Evolutionary conservation across 2,888 invertebrate genomes (phyloP), one percentile per base, ranked within the genome.

Genomic region (Conchocele bisecta): DNA sequence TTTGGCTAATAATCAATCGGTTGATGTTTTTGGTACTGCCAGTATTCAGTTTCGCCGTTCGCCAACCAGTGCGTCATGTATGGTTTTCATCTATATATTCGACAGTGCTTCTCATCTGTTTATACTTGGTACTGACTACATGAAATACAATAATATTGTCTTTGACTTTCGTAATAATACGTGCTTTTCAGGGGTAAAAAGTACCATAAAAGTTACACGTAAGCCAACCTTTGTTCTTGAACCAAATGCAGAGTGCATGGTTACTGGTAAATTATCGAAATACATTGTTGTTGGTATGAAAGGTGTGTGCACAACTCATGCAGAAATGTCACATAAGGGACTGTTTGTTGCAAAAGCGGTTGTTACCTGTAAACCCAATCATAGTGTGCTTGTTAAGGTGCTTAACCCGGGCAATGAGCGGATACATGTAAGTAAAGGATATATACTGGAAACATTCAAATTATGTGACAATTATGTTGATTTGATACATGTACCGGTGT

Each of bases 91-190:
- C 3, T 59, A 46, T 46, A 46, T 59, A 5, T 24, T 59, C 15
- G 11, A 31, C 15, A 20, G 35, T 17, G 48, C 46, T 3, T 46
- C 59, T 26, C 59, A 59, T 46, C 59, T 48, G 22, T 59, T 59
- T n/a, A 59, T 59, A 33, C 37, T 59, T 22, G 59, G 59, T 39
- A 33, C 22, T 46, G n/a, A 59, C 1, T 59, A 59, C 35, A 59
- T 59, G 59, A 31, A 20, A 44, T 13, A 20, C 6, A 37, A 17
- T 46, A 33, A 46, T 41, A 58, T 58, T 44, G 58, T 58, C 44
- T 37, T 46, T 31, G 59, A 46, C 28, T 59, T 48, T 29, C 28
- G 41, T 31, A 48, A n/a, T n/a, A n/a, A 48, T 29, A 26, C 35
- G 4, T 48, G 26, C 37, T 44, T 33, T 17, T 24, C 33, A 13